Percentiles rank a stretch among this genome's conserved stretches.
Conservation (phyloP, 2,797 vertebrate species). For the Avahi laniger region DNA sequence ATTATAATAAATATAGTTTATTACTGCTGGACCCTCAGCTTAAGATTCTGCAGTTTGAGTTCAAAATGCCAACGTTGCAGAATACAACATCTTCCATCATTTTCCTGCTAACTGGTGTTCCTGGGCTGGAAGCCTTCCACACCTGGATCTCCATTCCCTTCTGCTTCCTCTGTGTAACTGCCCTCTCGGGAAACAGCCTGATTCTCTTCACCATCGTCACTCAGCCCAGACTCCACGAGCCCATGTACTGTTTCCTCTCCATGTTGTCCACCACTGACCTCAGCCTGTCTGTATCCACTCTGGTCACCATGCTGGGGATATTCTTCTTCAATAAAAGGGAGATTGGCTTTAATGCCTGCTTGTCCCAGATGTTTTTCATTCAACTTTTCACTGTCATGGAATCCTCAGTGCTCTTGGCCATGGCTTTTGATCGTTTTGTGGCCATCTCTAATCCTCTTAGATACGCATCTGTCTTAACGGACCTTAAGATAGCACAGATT, state of each 20-base stretch:
- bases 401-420: slow-evolving; percentile 57
- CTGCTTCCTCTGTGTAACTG: slow-evolving; percentile 72
- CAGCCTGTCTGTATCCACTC: slow-evolving; percentile 34
- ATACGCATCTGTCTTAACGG: slow-evolving; percentile 85
- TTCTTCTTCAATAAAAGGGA: slow-evolving; percentile 62
- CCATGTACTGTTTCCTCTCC: slow-evolving; percentile 57
- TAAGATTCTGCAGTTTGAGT: background rate
- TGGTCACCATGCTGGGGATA: slow-evolving; percentile 65
- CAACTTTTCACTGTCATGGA: slow-evolving; percentile 61
- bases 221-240: slow-evolving; percentile 16
- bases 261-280: slow-evolving; percentile 50
- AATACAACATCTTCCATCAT: slow-evolving; percentile 25
- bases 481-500: slow-evolving; percentile 44
- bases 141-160: slow-evolving; percentile 55
- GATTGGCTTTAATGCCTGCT: slow-evolving; percentile 57
- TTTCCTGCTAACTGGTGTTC: slow-evolving; percentile 50
- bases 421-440: slow-evolving; percentile 66
- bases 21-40: background rate
- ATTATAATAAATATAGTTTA: background rate
- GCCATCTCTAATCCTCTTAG: slow-evolving; percentile 88
- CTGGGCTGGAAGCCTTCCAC: slow-evolving; percentile 53
- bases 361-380: slow-evolving; percentile 70
- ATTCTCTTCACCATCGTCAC: slow-evolving; percentile 78
- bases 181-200: slow-evolving; percentile 83
- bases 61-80: background rate